Base-by-base conservation (phyloP, 2,888 invertebrate species). In the Serrognathus titanus region DNA sequence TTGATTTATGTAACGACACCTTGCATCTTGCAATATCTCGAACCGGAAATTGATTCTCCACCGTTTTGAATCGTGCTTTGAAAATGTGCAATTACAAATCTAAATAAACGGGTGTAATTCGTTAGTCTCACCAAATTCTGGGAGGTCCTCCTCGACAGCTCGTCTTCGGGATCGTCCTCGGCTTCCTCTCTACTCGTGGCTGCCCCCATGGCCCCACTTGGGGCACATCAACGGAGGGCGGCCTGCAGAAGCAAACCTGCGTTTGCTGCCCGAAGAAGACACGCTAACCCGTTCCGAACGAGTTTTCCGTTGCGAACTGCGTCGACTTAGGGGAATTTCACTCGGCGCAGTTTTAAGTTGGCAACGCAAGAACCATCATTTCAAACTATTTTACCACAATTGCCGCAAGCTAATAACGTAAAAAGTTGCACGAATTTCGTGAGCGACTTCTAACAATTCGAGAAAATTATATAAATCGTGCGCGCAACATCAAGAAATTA, bases 141-240 rank as follows among this genome's bases (percentile, higher is more conserved):
- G 63, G 82, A 81, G 1, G 81, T 79, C 36, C 81, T 80, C 62
- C 82, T 80, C 57, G 77, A 77, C 53, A 77, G 78, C 64, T 81
- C 82, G 69, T 80, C 81, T 51, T 82, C 81, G 65, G 82, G 80
- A 56, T 81, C 81, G 55, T 81, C 82, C 50, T 81, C 79, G 58
- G 73, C 78, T 60, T 80, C 82, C 51, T 80, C 81, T 60, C 80
- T 78, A 70, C 80, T 80, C 70, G 82, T 81, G 66, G 79, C 79
- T 71, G 81, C 81, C 70, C 82, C 84, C 84, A 84, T 84, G 73
- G 73, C 77, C 76, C 71, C 78, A 75, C 77, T 77, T 70, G 71
- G 78, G 82, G 81, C 80, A 78, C 82, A 78, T 75, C 70, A 77
- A 77, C 75, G 78, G 24, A 76, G 79, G 79, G 76, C 76, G 75